Percentiles rank a stretch among this genome's conserved stretches.
These are phyloP conservation scores for Mustelus asterias DNA, from an alignment of 2,113 vertebrate genomes.

Conservation along the genomic window DNA sequence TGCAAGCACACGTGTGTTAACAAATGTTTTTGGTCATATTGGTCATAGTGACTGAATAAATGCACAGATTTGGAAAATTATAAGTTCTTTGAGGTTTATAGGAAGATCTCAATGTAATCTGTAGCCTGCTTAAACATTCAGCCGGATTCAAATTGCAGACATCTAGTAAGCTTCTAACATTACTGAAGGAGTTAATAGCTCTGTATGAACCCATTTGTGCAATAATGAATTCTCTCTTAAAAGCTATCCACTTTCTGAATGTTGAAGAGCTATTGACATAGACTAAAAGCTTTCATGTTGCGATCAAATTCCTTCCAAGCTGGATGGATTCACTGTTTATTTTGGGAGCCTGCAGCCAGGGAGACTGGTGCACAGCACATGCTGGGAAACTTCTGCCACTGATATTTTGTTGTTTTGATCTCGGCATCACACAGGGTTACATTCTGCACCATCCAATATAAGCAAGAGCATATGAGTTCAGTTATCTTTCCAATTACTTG, in stretches of 20 bases:
- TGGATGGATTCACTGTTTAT: constrained; percentile 32
- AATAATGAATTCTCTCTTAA: constrained; percentile 31
- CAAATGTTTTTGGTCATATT: neutral
- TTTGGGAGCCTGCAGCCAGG: constrained; percentile 11
- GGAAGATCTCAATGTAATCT: neutral
- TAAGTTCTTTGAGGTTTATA: neutral
- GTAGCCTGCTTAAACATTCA: neutral
- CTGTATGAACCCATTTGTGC: constrained; percentile 1
- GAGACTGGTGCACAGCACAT: neutral
- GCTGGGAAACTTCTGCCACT: neutral
- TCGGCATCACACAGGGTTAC: neutral
- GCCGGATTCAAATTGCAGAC: neutral
- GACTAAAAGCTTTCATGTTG: constrained; percentile 26
- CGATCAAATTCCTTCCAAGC: constrained; percentile 24
- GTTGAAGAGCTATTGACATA: constrained; percentile 28
- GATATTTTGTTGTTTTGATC: neutral
- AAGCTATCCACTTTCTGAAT: constrained; percentile 29
- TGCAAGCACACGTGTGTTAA: neutral
- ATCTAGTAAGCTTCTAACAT: neutral
- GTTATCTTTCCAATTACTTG: neutral
- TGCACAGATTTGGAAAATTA: neutral
- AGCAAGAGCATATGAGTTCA: neutral
- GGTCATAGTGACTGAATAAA: neutral
- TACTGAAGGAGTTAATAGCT: constrained; percentile 19
- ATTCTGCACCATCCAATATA: neutral